Conservation (phyloP, 1,140 invertebrate genomes). For the Saccostrea cuccullata region DNA sequence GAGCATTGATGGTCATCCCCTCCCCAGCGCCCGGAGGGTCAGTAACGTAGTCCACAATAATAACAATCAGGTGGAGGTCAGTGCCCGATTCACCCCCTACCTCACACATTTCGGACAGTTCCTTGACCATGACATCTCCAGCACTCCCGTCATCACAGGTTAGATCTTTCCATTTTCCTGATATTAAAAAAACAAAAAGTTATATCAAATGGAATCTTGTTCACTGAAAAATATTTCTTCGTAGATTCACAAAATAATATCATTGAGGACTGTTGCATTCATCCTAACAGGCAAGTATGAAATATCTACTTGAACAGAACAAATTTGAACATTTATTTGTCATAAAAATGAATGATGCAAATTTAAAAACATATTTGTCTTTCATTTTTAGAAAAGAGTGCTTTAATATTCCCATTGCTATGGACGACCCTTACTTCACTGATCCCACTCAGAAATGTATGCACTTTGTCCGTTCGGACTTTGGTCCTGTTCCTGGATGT, state of each 20-base stretch:
- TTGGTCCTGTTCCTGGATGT: neutral
- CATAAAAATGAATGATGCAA: neutral
- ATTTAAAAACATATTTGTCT: neutral
- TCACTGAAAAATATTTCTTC: neutral
- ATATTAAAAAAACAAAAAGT: neutral
- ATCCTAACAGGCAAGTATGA: slow-evolving; percentile 5
- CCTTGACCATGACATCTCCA: slow-evolving; percentile 34
- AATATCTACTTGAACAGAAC: neutral
- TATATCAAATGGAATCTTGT: neutral
- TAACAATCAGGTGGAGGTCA: neutral
- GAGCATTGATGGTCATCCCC: neutral
- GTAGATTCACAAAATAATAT: slow-evolving; percentile 17
- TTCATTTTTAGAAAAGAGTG: neutral
- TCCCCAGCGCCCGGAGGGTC: slow-evolving; percentile 11
- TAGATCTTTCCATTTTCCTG: neutral
- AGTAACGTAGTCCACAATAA: slow-evolving; percentile 33
- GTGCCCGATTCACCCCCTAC: slow-evolving; percentile 8
- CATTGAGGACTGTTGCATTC: neutral
- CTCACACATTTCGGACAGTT: slow-evolving; percentile 41
- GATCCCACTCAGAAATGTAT: slow-evolving; percentile 6
- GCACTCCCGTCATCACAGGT: slow-evolving; percentile 23
- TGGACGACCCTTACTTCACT: neutral
- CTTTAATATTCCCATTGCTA: slow-evolving; percentile 7
- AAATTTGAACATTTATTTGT: neutral
- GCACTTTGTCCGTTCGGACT: slow-evolving; percentile 15